phyloP scores from a whole-genome alignment of 2,797 vertebrate genomes.

The Okamejei kenojei region DNA sequence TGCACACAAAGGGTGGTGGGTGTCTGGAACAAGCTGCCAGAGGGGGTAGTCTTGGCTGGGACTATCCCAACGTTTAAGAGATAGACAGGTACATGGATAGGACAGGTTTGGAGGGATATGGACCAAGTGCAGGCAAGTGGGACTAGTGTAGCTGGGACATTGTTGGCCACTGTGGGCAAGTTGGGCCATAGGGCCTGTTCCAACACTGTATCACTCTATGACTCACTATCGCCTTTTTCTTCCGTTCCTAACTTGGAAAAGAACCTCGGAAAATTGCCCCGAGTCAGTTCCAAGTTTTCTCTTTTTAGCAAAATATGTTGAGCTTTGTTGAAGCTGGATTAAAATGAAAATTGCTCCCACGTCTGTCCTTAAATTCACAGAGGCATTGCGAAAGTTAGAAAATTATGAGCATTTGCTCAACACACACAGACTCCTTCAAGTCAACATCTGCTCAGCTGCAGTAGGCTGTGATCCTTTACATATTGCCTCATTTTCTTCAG shows the following conservation, averaged over 20 bases:
- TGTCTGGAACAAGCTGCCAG: too few species aligned
- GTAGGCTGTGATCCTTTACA: constrained; percentile 51
- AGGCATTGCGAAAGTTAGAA: background rate
- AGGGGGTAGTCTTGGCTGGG: too few species aligned
- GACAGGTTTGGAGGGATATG: too few species aligned
- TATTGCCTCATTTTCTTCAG: constrained; percentile 56
- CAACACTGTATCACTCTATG: too few species aligned
- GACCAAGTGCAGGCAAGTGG: too few species aligned
- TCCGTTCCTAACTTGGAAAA: background rate
- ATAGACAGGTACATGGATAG: too few species aligned
- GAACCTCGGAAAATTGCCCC: fast-evolving
- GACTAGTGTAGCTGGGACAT: too few species aligned
- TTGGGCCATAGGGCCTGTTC: too few species aligned
- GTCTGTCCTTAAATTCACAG: background rate
- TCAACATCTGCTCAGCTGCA: constrained; percentile 24
- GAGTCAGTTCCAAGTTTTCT: background rate
- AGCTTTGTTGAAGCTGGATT: background rate
- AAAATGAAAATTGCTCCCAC: background rate
- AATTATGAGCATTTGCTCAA: background rate
- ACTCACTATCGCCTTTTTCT: background rate
- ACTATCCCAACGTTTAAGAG: too few species aligned
- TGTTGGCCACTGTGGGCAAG: too few species aligned
- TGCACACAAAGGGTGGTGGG: too few species aligned
- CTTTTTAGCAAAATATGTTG: background rate
- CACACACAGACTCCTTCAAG: background rate